Percentiles rank a stretch among this genome's conserved stretches.
Evolutionary conservation across 2,797 vertebrate species (phyloP).

Genomic region (Mustela erminea): DNA sequence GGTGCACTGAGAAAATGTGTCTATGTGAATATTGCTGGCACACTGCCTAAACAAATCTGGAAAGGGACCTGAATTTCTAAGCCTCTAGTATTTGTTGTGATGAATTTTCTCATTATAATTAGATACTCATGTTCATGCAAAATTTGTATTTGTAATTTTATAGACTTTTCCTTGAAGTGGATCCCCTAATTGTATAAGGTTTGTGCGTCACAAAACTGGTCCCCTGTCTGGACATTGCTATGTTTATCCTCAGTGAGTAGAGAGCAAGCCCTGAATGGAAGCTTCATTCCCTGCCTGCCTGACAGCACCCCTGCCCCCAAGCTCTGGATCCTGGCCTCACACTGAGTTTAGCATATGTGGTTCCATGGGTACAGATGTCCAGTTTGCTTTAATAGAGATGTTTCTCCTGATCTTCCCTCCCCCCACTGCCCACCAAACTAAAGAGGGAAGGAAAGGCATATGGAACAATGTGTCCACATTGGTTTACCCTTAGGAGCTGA

Average conservation of each 20-base stretch:
- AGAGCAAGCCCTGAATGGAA: rapidly evolving
- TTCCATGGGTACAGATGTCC: neutral
- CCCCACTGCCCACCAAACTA: neutral
- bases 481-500: neutral
- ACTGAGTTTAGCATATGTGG: neutral
- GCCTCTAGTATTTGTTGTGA: neutral
- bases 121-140: neutral
- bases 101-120: neutral
- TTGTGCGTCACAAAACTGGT: neutral
- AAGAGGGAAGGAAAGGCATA: too few relatives aligned
- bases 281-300: neutral
- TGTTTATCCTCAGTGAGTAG: neutral
- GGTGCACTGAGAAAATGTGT: neutral
- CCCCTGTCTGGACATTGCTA: neutral
- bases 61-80: neutral
- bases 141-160: neutral
- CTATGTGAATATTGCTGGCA: neutral
- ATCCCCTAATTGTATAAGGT: neutral
- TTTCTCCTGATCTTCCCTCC: neutral
- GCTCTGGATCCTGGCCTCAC: neutral
- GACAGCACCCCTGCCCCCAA: neutral
- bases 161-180: neutral
- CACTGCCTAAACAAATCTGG: neutral
- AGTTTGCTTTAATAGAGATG: neutral
- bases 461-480: neutral